phyloP scores from a whole-genome alignment of 2,888 invertebrate genomes.

The Odontothrips loti region DNA sequence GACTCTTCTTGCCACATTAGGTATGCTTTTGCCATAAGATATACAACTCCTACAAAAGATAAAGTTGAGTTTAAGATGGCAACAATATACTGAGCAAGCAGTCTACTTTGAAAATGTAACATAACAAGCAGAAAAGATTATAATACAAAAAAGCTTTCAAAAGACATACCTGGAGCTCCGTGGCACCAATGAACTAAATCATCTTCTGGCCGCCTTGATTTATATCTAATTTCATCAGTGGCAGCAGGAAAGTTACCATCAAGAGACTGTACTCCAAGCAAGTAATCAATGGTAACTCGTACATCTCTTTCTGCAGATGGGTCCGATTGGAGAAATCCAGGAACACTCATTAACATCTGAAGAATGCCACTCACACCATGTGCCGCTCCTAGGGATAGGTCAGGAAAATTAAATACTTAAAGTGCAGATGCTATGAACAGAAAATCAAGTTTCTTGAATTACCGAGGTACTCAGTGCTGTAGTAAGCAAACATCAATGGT shows the following conservation, averaged over 20 bases:
- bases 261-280: slow-evolving; percentile 61
- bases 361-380: slow-evolving; percentile 63
- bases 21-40: slow-evolving; percentile 77
- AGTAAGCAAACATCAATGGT: slow-evolving; percentile 76
- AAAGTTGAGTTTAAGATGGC: neutral
- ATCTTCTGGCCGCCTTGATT: slow-evolving; percentile 51
- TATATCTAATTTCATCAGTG: slow-evolving; percentile 60
- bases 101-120: neutral
- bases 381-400: slow-evolving; percentile 50
- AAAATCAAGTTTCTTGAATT: neutral
- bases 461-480: slow-evolving; percentile 67
- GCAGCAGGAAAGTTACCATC: slow-evolving; percentile 71
- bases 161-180: slow-evolving; percentile 66
- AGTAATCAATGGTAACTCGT: slow-evolving; percentile 60
- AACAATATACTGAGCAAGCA: too few species aligned
- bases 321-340: slow-evolving; percentile 44
- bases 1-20: slow-evolving; percentile 66
- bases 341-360: slow-evolving; percentile 54
- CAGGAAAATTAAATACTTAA: slow-evolving; percentile 23
- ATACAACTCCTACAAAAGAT: slow-evolving; percentile 58
- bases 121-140: neutral
- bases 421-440: neutral
- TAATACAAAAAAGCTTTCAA: slow-evolving; percentile 10
- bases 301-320: slow-evolving; percentile 56
- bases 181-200: slow-evolving; percentile 88